A percentile compares a stretch with the other conserved stretches of the same genome.
Conservation (phyloP, 2,888 invertebrate species). For the Callyntrura guangdongensis region DNA sequence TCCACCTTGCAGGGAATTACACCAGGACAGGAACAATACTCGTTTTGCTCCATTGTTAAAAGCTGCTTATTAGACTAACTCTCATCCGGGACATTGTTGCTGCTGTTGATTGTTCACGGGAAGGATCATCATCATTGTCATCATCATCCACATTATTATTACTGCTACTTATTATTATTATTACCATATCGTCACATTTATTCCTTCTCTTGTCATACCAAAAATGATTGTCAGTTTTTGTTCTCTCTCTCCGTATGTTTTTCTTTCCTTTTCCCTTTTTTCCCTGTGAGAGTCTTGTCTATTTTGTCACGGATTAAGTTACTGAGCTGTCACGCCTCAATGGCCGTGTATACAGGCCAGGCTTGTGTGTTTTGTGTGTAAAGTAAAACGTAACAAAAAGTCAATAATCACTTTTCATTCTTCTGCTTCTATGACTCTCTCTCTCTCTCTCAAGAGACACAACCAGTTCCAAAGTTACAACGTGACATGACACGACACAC, state of each 20-base stretch:
- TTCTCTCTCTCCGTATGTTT: not conserved
- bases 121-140: too few species aligned
- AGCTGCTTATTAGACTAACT: not conserved
- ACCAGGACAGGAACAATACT: too few species aligned
- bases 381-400: slow-evolving; percentile 21
- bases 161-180: not conserved
- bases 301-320: slow-evolving; percentile 68
- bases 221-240: slow-evolving; percentile 30
- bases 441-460: not conserved
- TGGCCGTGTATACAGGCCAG: slow-evolving; percentile 2
- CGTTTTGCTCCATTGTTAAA: not conserved
- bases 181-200: not conserved
- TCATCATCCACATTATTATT: not conserved
- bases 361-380: slow-evolving; percentile 13
- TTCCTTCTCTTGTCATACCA: not conserved
- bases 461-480: not conserved
- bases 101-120: not conserved
- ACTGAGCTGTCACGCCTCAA: slow-evolving; percentile 57
- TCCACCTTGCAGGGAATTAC: not conserved
- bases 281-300: not conserved
- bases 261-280: not conserved
- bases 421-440: slow-evolving; percentile 5
- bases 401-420: slow-evolving; percentile 42
- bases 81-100: slow-evolving; percentile 1
- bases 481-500: slow-evolving; percentile 27